phyloP scores from a whole-genome alignment of 2,797 vertebrate species.

The Emys orbicularis region DNA sequence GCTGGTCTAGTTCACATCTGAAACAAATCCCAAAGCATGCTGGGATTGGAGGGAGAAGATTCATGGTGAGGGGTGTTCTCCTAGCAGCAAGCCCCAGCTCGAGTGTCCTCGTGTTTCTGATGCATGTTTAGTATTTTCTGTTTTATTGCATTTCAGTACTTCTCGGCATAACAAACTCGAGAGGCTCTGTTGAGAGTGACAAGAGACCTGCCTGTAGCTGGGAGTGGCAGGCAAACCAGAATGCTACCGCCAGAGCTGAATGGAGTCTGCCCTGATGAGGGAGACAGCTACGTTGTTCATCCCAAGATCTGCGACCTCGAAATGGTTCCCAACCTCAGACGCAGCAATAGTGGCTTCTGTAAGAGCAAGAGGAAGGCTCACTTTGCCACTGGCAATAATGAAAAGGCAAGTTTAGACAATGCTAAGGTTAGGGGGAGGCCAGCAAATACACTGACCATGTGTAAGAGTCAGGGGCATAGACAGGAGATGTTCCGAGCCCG shows the following conservation, averaged over 20 bases:
- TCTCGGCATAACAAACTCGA: not conserved
- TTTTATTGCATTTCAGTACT: not conserved
- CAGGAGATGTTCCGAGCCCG: not conserved
- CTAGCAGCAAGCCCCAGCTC: not conserved
- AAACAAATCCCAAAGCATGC: not conserved
- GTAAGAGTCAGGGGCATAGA: not conserved
- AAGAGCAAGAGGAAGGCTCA: conserved; percentile 65
- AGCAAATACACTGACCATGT: not conserved
- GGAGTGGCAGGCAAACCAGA: not conserved
- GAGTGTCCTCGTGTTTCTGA: not conserved
- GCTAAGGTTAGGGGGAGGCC: accelerated
- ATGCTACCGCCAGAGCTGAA: conserved; percentile 63
- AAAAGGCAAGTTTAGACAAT: conserved; percentile 74
- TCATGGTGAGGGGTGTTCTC: not conserved
- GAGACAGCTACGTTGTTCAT: not conserved
- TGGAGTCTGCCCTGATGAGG: conserved; percentile 71
- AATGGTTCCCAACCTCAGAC: conserved; percentile 71
- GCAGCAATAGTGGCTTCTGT: conserved; percentile 64
- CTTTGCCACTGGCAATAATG: conserved; percentile 31
- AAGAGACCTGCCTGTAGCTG: not conserved
- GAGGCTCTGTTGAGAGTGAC: not conserved
- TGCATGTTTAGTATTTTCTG: not conserved
- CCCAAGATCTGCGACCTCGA: conserved; percentile 62
- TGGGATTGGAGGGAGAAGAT: not conserved
- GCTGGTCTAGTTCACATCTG: not conserved